These are phyloP conservation scores for Seira ritae DNA, from an alignment of 2,888 invertebrate genomes.

Conservation along the genomic window DNA sequence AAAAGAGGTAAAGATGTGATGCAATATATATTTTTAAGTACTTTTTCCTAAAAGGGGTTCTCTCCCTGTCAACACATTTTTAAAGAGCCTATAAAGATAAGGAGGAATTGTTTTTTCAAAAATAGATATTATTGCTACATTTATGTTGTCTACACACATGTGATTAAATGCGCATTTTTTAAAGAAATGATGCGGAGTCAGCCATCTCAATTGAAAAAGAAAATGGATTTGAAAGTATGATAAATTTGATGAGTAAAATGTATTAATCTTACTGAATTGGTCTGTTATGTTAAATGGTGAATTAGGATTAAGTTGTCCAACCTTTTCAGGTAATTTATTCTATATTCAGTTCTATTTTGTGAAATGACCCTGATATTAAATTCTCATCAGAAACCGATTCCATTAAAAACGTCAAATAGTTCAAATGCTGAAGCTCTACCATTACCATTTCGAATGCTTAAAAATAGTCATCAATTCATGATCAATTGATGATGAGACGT, in stretches of 20 bases:
- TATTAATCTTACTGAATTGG: too few species aligned
- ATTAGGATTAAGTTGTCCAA: too few species aligned
- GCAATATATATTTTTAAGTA: not conserved
- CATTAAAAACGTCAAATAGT: not conserved
- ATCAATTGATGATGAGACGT: not conserved
- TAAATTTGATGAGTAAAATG: too few species aligned
- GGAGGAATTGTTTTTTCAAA: not conserved
- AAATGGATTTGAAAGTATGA: too few species aligned
- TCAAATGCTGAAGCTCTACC: not conserved
- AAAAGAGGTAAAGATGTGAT: too few species aligned
- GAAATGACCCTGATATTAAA: not conserved
- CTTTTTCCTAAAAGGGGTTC: not conserved
- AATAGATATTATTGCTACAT: not conserved
- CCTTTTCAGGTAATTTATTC: too few species aligned
- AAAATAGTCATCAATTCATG: not conserved
- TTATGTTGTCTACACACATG: not conserved
- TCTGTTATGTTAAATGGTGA: too few species aligned
- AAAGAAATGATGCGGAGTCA: not conserved
- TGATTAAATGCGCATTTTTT: not conserved
- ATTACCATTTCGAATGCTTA: not conserved
- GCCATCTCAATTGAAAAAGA: not conserved
- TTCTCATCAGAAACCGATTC: not conserved
- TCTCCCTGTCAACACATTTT: not conserved
- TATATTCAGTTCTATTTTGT: too few species aligned
- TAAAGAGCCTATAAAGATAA: constrained; percentile 3